These are phyloP conservation scores for Himalopsyche japonica DNA, from an alignment of 2,888 invertebrate species.

Conservation along the genomic window DNA sequence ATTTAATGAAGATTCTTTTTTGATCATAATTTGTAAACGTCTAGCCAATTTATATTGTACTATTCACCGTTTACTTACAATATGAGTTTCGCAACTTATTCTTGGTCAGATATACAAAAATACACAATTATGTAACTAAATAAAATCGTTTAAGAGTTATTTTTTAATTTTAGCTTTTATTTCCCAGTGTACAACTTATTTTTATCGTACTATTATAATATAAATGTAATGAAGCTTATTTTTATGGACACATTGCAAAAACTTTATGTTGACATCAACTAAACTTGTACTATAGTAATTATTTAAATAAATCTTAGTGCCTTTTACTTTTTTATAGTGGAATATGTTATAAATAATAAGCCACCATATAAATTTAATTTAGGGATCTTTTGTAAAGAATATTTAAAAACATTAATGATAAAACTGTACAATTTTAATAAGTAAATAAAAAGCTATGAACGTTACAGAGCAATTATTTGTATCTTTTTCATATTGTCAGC, in stretches of 20 bases:
- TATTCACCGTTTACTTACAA: no score
- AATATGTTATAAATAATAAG: neutral
- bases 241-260: neutral
- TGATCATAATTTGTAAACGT: no score
- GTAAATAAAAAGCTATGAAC: neutral
- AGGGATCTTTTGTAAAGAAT: neutral
- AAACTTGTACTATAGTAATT: neutral
- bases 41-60: no score
- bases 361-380: neutral
- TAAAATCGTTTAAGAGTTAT: neutral
- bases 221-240: neutral
- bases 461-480: neutral
- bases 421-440: neutral
- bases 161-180: neutral
- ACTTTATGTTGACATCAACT: neutral
- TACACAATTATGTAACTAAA: neutral
- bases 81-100: no score
- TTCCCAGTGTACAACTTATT: neutral
- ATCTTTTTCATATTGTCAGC: no score
- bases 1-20: no score
- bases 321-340: neutral
- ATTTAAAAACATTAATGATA: neutral
- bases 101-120: no score
- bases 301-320: neutral
- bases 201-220: neutral